Evolutionary conservation across 1,140 invertebrate species (phyloP).

Genomic region (Drosophila kanapiae): DNA sequence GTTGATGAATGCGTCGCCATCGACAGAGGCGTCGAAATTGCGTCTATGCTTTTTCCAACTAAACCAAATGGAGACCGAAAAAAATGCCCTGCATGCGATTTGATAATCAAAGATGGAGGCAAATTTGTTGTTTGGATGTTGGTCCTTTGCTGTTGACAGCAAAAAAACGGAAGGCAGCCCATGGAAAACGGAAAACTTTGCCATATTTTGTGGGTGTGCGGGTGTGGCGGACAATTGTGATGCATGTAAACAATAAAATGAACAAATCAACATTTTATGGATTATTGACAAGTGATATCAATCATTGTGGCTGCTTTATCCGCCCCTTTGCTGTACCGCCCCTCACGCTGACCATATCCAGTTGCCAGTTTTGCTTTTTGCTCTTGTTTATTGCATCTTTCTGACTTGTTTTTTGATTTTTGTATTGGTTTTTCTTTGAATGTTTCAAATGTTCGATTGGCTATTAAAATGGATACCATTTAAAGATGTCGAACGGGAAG

Average conservation of each 20-base stretch:
- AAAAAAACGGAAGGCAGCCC: conserved; percentile 25
- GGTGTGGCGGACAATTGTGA: conserved; percentile 60
- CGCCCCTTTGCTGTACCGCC: background rate
- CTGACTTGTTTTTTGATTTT: background rate
- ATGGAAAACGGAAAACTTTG: conserved; percentile 29
- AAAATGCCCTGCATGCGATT: conserved; percentile 57
- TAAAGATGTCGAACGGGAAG: background rate
- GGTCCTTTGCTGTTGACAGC: conserved; percentile 27
- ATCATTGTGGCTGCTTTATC: conserved; percentile 50
- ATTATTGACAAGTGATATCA: conserved; percentile 81
- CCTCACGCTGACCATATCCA: conserved; percentile 20
- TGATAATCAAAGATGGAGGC: conserved; percentile 60
- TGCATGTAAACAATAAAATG: conserved; percentile 79
- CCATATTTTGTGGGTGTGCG: conserved; percentile 24
- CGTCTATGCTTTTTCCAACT: conserved; percentile 24
- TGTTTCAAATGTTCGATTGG: conserved; percentile 14
- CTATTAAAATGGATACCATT: background rate
- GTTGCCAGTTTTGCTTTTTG: conserved; percentile 23
- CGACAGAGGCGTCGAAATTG: conserved; percentile 44
- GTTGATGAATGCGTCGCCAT: conserved; percentile 73
- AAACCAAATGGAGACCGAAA: conserved; percentile 3
- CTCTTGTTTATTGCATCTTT: conserved; percentile 26
- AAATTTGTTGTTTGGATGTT: conserved; percentile 49
- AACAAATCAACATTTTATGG: conserved; percentile 82
- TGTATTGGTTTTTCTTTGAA: conserved; percentile 18